Conservation (phyloP, 2,797 vertebrate species). For the Hydrolagus colliei region DNA sequence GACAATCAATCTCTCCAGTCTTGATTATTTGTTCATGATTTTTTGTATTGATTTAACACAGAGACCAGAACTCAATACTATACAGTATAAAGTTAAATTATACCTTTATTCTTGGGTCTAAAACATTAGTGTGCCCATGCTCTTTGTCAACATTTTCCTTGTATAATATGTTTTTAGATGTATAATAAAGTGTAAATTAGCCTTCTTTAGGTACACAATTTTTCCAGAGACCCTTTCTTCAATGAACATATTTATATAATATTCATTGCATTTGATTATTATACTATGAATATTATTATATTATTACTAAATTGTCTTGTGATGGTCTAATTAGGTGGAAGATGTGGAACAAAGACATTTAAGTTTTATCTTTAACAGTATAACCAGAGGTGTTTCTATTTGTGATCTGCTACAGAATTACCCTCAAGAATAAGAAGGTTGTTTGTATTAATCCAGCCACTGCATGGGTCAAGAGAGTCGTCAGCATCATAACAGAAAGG, state of each 20-base stretch:
- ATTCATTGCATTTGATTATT: not conserved
- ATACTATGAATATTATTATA: not conserved
- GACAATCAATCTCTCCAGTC: not conserved
- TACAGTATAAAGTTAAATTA: no score
- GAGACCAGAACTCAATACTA: no score
- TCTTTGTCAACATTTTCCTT: not conserved
- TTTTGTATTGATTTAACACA: no score
- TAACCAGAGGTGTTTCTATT: not conserved
- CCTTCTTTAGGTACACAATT: not conserved
- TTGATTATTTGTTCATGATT: no score
- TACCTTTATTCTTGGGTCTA: not conserved
- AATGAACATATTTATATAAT: not conserved
- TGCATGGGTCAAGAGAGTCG: conserved; percentile 12
- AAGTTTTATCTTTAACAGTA: not conserved
- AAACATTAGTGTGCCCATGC: not conserved
- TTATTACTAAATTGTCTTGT: not conserved
- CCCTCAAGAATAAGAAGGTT: not conserved
- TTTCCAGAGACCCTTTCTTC: not conserved
- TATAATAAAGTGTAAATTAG: not conserved
- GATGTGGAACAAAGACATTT: not conserved
- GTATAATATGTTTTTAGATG: not conserved
- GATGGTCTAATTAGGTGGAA: not conserved
- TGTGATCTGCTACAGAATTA: conserved; percentile 24
- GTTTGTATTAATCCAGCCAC: conserved; percentile 31
- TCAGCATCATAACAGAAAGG: not conserved